Base-by-base conservation (phyloP, 1,140 invertebrate species). In the Nephotettix cincticeps region DNA sequence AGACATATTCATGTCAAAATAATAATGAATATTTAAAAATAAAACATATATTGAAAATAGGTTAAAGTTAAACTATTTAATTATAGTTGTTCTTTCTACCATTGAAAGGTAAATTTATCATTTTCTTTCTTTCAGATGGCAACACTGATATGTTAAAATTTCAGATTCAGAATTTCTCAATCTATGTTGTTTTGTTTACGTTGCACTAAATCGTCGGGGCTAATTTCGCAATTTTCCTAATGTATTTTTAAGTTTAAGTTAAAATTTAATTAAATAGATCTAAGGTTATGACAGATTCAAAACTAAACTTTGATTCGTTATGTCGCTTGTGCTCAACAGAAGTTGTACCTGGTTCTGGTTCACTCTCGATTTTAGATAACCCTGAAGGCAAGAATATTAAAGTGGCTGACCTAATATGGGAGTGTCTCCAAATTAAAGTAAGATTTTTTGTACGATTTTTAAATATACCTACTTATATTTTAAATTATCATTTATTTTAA, bases 391-490 rank as follows among this genome's bases (percentile, higher is more conserved):
- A 21, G 56, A 28, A 25, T n/a, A 6, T 61, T 6, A 61, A 61
- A 61, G 23, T 61, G 25, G 56, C 27, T 27, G 56, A 61, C 13
- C 56, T 27, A 61, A 61, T 61, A 61, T 61, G 56, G 56, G 56
- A 61, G 56, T 61, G 56, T 61, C 56, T 61, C 6, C 56, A 61
- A 28, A 61, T 61, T 21, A 61, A 61, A 25, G 56, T 61, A 54
- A 54, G 6, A n/a, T n/a, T n/a, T n/a, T n/a, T n/a, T n/a, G n/a
- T n/a, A n/a, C n/a, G n/a, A n/a, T n/a, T n/a, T n/a, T n/a, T n/a
- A n/a, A n/a, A n/a, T n/a, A n/a, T n/a, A n/a, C n/a, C n/a, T n/a
- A n/a, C n/a, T n/a, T n/a, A n/a, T n/a, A n/a, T n/a, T n/a, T n/a
- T n/a, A n/a, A n/a, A n/a, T n/a, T n/a, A n/a, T n/a, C n/a, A n/a